Evolutionary conservation across 37 sponge, comb jelly and placozoan genomes (phyloP).

Genomic region (Geodia barretti): DNA sequence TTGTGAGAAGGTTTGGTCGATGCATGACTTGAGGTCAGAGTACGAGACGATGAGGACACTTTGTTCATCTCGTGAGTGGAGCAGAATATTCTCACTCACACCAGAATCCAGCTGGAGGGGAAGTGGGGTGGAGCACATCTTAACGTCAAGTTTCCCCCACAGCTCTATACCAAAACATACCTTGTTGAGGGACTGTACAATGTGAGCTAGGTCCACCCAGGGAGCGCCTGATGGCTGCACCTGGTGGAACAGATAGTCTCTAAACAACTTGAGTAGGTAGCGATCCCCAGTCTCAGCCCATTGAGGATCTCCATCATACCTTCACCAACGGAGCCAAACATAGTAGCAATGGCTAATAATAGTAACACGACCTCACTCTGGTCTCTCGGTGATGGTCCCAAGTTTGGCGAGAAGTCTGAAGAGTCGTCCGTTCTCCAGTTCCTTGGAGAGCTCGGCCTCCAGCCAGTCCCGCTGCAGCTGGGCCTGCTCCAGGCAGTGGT

Average conservation of each 20-base stretch:
- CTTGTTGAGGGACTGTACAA: constrained; percentile 86
- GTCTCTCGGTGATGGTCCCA: constrained; percentile 81
- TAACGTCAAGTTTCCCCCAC: too few relatives aligned
- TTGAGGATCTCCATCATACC: constrained; percentile 61
- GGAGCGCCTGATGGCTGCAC: constrained; percentile 74
- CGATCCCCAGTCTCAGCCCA: constrained; percentile 94
- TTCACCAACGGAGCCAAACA: neutral
- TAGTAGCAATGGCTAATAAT: too few relatives aligned
- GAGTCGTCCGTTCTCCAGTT: constrained; percentile 87
- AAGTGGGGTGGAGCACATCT: too few relatives aligned
- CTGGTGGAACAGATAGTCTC: constrained; percentile 91
- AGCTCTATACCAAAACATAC: too few relatives aligned
- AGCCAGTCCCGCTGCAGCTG: constrained; percentile 47
- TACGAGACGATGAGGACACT: constrained; percentile 81
- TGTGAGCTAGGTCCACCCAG: constrained; percentile 88
- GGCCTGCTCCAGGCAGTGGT: constrained; percentile 50
- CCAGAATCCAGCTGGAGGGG: constrained; percentile 78
- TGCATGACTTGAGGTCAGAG: constrained; percentile 73
- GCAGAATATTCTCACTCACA: constrained; percentile 50
- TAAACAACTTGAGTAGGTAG: constrained; percentile 83
- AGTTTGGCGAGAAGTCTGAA: constrained; percentile 82
- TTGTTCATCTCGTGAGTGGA: constrained; percentile 79
- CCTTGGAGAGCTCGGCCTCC: constrained; percentile 76
- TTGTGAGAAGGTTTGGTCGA: constrained; percentile 64
- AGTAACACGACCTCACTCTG: constrained; percentile 75